Percentiles rank a stretch among this genome's conserved stretches.
Evolutionary conservation across 2,113 vertebrate species (phyloP).

Genomic region (Sprattus sprattus): DNA sequence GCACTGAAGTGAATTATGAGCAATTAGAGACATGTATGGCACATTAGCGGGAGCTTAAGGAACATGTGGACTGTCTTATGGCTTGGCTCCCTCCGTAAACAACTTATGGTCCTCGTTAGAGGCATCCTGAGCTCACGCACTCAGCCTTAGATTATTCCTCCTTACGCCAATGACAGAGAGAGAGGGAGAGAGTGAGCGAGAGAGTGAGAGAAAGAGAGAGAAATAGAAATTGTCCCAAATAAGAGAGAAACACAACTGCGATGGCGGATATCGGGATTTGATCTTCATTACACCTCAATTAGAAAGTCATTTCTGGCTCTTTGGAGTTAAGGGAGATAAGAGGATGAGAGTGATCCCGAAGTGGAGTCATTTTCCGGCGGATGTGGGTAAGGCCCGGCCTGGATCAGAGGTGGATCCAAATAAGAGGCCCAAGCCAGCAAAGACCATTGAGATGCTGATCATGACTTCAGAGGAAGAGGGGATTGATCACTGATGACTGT

Average conservation of each 20-base stretch:
- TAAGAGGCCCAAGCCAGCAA: not conserved
- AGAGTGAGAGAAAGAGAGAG: not conserved
- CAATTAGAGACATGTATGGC: slow-evolving; percentile 40
- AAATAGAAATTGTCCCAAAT: not conserved
- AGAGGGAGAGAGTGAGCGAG: not conserved
- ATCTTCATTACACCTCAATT: slow-evolving; percentile 50
- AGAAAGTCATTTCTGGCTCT: slow-evolving; percentile 32
- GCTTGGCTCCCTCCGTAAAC: slow-evolving; percentile 36
- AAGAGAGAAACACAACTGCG: not conserved
- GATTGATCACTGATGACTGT: not conserved
- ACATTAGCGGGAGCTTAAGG: slow-evolving; percentile 26
- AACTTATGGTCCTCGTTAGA: slow-evolving; percentile 31
- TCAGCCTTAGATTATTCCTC: not conserved
- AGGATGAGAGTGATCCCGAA: slow-evolving; percentile 24
- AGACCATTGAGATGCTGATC: not conserved
- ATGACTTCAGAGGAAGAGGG: slow-evolving; percentile 1
- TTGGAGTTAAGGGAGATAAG: slow-evolving; percentile 36
- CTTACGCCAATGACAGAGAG: not conserved
- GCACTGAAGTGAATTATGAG: slow-evolving; percentile 46
- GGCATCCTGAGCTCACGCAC: slow-evolving; percentile 25
- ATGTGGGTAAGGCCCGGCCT: slow-evolving; percentile 9
- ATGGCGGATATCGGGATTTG: not conserved
- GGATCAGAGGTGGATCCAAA: slow-evolving; percentile 31
- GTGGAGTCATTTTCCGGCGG: slow-evolving; percentile 19
- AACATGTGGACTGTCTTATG: slow-evolving; percentile 20